Base-by-base conservation (phyloP, 2,888 invertebrate genomes). In the Lutraria lutraria region DNA sequence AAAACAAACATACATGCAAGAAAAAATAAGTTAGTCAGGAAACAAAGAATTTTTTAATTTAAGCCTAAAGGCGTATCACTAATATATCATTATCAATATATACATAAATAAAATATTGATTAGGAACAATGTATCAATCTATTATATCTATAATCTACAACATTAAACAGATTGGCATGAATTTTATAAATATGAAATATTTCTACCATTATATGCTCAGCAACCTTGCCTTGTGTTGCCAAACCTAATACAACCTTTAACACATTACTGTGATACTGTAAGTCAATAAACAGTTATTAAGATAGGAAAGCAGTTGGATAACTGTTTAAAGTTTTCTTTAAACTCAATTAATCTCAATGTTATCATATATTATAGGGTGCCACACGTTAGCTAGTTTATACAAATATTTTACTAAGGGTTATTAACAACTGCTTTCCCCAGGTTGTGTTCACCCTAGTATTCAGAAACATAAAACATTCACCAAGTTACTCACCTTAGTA, bases 281-380 rank as follows among this genome's bases (percentile, higher is more conserved):
- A 25, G 63, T 68, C 63, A 25, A 68, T 68, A 68, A 68, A n/a
- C 25, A 68, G n/a, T 25, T 68, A 68, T 25, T 25, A 68, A 68
- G 63, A 68, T 68, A 68, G 8, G n/a, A 21, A 25, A 68, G 25
- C 63, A 25, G 63, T 68, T 68, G 63, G 63, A 68, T 3, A 68
- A 68, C 63, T 68, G 63, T 68, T 68, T 25, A 68, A 68, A 25
- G 63, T 68, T 68, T 68, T 68, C 63, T 68, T 68, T 25, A 68
- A n/a, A 68, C 63, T 68, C 63, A 25, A 68, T 68, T 68, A 25
- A 68, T 68, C 63, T 68, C n/a, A 21, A 68, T 68, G 10, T 68
- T 68, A 68, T 68, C 63, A n/a, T 3, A 60, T 25, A n/a, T 21
- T 68, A 68, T 68, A 8, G 63, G 63, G 63, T 68, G 63, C 63